Percentiles rank a stretch among this genome's conserved stretches.
phyloP scores from a whole-genome alignment of 2,113 vertebrate genomes.

The Uria aalge region DNA sequence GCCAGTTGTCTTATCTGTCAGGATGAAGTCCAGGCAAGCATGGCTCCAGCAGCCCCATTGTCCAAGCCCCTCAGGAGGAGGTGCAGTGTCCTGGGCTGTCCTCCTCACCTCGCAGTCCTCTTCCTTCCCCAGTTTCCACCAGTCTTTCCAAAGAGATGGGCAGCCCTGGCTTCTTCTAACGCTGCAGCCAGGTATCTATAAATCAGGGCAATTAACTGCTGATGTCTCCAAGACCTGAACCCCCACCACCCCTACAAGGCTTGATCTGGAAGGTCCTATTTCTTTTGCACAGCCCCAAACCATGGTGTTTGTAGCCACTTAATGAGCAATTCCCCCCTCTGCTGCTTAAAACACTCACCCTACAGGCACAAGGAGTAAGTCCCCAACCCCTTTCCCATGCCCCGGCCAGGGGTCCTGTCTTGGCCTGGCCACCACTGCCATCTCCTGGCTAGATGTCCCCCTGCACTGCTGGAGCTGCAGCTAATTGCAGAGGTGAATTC shows the following conservation, averaged over 20 bases:
- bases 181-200: background rate
- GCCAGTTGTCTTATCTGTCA: background rate
- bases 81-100: background rate
- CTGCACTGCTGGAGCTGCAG: background rate
- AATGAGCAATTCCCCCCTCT: background rate
- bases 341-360: background rate
- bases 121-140: background rate
- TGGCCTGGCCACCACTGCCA: slow-evolving; percentile 59
- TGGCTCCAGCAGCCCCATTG: background rate
- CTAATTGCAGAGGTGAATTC: background rate
- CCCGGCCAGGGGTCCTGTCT: background rate
- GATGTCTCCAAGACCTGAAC: background rate
- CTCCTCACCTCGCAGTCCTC: background rate
- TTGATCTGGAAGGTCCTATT: background rate
- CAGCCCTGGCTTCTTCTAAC: background rate
- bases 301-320: no score
- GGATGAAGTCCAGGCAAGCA: background rate
- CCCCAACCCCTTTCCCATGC: background rate
- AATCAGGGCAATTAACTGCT: background rate
- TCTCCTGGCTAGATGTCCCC: slow-evolving; percentile 43
- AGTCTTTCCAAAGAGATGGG: background rate
- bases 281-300: background rate
- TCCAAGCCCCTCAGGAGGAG: background rate
- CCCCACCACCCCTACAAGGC: background rate
- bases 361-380: background rate